These are phyloP conservation scores for Carcinoscorpius rotundicauda DNA, from an alignment of 1,140 invertebrate genomes.

Conservation along the genomic window DNA sequence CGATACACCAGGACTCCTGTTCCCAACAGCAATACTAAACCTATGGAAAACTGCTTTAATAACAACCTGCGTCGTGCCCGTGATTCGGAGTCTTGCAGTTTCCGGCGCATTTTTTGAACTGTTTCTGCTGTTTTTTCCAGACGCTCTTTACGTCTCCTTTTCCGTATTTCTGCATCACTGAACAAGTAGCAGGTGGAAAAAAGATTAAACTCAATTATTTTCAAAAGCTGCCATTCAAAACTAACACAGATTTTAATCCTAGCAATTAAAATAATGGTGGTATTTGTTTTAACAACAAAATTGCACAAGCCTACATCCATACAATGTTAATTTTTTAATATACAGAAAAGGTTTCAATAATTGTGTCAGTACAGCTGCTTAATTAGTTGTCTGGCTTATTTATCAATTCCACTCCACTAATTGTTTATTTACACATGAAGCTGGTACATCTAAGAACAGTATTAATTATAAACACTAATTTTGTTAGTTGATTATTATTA, in stretches of 20 bases:
- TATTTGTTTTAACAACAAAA: neutral
- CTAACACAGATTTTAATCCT: neutral
- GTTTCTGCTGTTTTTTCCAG: constrained; percentile 29
- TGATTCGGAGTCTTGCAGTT: constrained; percentile 30
- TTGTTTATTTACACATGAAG: no score
- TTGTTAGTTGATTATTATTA: no score
- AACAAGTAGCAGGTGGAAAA: neutral
- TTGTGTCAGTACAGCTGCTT: no score
- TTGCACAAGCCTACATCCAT: neutral
- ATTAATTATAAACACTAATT: no score
- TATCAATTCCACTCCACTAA: no score
- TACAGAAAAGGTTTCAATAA: neutral
- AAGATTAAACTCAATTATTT: no score
- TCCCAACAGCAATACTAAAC: constrained; percentile 22
- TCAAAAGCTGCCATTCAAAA: neutral
- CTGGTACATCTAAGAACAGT: no score
- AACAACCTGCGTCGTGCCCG: constrained; percentile 21
- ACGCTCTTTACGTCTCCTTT: constrained; percentile 30
- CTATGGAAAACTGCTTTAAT: constrained; percentile 21
- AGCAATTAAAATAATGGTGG: rapidly evolving
- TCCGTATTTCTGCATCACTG: constrained; percentile 24
- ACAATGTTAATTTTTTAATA: neutral
- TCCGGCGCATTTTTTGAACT: constrained; percentile 31
- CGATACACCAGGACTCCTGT: constrained; percentile 19
- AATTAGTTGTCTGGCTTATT: no score